Evolutionary conservation across 1,140 invertebrate genomes (phyloP), one percentile per base, ranked within the genome.

Genomic region (Zeugodacus cucurbitae): DNA sequence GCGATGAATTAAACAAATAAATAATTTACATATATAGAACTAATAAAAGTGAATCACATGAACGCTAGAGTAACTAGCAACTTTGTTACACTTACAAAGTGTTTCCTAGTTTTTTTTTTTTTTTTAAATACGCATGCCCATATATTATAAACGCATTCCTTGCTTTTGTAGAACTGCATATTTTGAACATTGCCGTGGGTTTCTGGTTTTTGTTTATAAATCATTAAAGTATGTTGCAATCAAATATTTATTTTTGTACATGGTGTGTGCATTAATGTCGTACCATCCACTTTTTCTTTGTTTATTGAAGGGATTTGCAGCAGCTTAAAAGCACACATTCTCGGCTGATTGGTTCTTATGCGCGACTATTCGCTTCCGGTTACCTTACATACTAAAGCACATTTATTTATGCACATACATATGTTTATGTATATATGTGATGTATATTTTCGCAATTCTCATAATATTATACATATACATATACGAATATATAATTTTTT

Each of bases 281-380:
- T 5, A 26, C 20, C 10, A n/a, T 26, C 57, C 1, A 1, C 22
- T 62, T 22, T 22, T 26, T n/a, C 22, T 67, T 17, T 67, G 64
- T 67, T 67, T 34, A 26, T 32, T 26, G 64, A 32, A 67, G 26
- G 64, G 64, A 67, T 67, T 67, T 67, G 64, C 29, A 4, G 14
- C 11, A 67, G 64, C 64, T 67, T 67, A 67, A 67, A 67, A 67
- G 64, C 29, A 32, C 64, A 67, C 64, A 67, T 67, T 67, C 64
- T 29, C 64, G 3, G 64, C 64, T 62, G 59, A 62, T 34, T 67
- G 32, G 59, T 67, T 67, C 14, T 17, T 67, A 20, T 17, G 26
- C 14, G 64, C 26, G 64, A 67, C 29, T 67, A 26, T 67, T 29
- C 29, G 29, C 26, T 67, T 67, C 64, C 26, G 26, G 22, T 62